Percentiles rank a stretch among this genome's conserved stretches.
Conservation (phyloP, 1,140 invertebrate species). For the Archivesica marissinica region DNA sequence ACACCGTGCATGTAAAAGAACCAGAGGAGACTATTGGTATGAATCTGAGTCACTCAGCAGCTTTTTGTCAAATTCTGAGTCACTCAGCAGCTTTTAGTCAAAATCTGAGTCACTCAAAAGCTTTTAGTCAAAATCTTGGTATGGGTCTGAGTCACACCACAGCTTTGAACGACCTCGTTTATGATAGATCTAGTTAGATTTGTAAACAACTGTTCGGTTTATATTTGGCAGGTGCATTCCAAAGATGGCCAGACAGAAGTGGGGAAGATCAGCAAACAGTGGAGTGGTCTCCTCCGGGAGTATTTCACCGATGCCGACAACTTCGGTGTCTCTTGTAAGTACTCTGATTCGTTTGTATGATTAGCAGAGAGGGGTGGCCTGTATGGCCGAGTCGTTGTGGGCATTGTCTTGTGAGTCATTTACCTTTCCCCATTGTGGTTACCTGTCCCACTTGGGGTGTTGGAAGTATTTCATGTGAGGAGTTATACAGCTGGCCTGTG, state of each 20-base stretch:
- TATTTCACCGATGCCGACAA: slow-evolving; percentile 77
- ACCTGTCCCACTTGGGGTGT: not conserved
- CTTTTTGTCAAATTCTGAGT: no score
- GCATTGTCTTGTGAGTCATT: not conserved
- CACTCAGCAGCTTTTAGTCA: no score
- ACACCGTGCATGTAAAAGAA: no score
- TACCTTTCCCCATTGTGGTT: not conserved
- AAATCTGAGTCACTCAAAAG: no score
- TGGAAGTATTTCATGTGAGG: not conserved
- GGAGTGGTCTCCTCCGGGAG: slow-evolving; percentile 72
- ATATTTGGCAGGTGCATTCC: slow-evolving; percentile 59
- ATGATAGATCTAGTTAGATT: no score
- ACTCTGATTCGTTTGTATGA: not conserved
- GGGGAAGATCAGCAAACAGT: slow-evolving; percentile 77
- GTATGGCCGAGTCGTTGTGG: not conserved
- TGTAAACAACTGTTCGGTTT: no score
- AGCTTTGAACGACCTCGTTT: no score
- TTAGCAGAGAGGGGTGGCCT: not conserved
- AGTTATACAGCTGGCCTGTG: not conserved
- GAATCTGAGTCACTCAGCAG: no score
- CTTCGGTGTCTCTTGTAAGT: slow-evolving; percentile 75
- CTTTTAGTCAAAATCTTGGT: no score
- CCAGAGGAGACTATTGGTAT: no score
- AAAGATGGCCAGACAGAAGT: slow-evolving; percentile 60
- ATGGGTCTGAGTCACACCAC: no score